Evolutionary conservation across 2,888 invertebrate species (phyloP).

Genomic region (Perizoma affinitatum): DNA sequence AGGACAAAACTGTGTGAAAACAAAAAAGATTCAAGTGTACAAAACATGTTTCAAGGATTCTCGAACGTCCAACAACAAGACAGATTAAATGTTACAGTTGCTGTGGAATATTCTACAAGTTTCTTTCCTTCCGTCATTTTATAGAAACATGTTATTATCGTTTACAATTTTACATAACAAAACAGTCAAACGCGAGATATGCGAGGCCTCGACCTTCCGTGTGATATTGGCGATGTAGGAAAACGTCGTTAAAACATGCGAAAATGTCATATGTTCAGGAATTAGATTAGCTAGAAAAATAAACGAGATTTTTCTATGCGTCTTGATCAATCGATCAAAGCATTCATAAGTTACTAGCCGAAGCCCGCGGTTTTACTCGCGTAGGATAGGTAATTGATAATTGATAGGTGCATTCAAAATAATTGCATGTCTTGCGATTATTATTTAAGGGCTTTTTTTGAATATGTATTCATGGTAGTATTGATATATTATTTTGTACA

Average conservation of each 20-base stretch:
- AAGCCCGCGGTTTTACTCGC: no score
- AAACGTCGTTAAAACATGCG: slow-evolving; percentile 10
- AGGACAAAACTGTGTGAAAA: neutral
- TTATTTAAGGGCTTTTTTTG: no score
- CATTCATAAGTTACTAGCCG: no score
- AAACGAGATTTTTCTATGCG: no score
- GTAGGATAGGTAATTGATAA: no score
- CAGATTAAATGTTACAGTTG: slow-evolving; percentile 21
- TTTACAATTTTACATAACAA: slow-evolving; percentile 20
- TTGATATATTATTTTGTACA: no score
- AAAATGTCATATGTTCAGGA: slow-evolving; percentile 8
- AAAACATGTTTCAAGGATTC: slow-evolving; percentile 20
- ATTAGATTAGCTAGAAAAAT: no score
- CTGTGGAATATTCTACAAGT: slow-evolving; percentile 14
- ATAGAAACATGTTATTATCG: slow-evolving; percentile 29
- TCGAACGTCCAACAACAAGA: slow-evolving; percentile 15
- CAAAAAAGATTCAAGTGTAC: slow-evolving; percentile 10
- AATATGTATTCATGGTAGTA: no score
- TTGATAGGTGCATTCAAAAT: no score
- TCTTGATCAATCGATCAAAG: no score
- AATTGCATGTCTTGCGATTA: no score
- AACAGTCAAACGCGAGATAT: slow-evolving; percentile 31
- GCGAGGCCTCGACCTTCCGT: slow-evolving; percentile 46
- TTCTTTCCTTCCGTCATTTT: slow-evolving; percentile 36
- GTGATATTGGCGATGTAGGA: slow-evolving; percentile 22